Conservation (phyloP, 2,888 invertebrate species). For the Orchesellides sinensis region DNA sequence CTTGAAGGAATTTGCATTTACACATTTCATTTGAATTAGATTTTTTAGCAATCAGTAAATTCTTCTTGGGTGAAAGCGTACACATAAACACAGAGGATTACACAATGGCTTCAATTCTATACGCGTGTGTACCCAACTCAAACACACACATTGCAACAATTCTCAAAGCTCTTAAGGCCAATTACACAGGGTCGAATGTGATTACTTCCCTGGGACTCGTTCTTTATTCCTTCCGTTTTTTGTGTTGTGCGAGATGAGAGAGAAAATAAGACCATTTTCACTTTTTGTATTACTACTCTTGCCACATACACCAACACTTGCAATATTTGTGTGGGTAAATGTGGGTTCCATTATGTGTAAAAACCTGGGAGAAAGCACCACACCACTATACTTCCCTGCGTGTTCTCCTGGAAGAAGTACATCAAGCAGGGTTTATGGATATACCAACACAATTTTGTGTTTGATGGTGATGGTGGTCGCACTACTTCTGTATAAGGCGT, state of each 20-base stretch:
- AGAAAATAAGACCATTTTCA: too few relatives aligned
- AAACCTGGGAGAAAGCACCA: background rate
- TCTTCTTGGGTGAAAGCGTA: background rate
- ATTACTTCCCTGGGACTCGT: slow-evolving; percentile 30
- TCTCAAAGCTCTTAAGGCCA: slow-evolving; percentile 23
- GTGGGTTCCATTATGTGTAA: background rate
- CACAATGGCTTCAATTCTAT: too few relatives aligned
- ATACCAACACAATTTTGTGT: background rate
- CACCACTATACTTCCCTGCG: background rate
- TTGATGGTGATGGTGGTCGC: background rate
- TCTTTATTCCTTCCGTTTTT: background rate
- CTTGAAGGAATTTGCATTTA: background rate
- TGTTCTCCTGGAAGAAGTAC: background rate
- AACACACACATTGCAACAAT: background rate
- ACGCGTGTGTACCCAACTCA: background rate
- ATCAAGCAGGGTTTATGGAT: background rate
- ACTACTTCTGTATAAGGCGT: too few relatives aligned
- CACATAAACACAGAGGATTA: background rate
- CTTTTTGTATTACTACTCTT: too few relatives aligned
- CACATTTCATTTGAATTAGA: background rate
- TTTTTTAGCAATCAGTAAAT: background rate
- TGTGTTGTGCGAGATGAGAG: too few relatives aligned
- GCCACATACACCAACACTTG: too few relatives aligned
- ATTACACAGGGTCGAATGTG: slow-evolving; percentile 20
- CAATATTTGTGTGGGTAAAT: background rate